Percentiles rank a stretch among this genome's conserved stretches.
phyloP scores from a whole-genome alignment of 2,797 vertebrate species.

The Trichosurus vulpecula region DNA sequence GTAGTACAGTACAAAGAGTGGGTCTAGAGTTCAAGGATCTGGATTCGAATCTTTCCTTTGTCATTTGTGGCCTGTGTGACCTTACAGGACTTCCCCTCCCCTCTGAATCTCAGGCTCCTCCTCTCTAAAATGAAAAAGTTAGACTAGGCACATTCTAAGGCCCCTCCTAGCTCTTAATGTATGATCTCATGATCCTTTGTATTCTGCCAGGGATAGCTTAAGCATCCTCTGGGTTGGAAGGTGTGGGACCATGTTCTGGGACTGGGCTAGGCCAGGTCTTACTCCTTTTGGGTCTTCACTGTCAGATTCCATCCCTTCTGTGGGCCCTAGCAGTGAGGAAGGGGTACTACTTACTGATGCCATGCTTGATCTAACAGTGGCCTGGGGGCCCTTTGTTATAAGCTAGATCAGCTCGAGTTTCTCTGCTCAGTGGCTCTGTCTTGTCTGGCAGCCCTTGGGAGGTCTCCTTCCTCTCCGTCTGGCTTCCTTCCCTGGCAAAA shows the following conservation, averaged over 20 bases:
- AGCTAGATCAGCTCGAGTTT: background rate
- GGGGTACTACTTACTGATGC: too few relatives aligned
- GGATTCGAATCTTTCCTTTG: background rate
- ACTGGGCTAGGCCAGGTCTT: background rate
- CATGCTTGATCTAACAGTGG: background rate
- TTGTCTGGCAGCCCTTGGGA: background rate
- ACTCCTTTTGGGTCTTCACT: background rate
- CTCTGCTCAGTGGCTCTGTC: background rate
- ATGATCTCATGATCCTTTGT: too few relatives aligned
- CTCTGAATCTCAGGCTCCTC: background rate
- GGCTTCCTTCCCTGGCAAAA: background rate
- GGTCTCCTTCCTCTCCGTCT: background rate
- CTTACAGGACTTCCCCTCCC: background rate
- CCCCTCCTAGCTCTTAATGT: background rate
- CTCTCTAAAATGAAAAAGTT: slow-evolving; percentile 9
- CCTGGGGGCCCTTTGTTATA: background rate
- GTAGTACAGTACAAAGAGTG: background rate
- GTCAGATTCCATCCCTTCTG: background rate
- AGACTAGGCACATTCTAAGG: background rate
- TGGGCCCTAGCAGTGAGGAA: background rate
- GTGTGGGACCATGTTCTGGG: background rate
- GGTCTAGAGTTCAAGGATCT: background rate
- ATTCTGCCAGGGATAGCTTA: background rate
- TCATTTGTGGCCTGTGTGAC: background rate
- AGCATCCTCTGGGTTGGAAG: background rate